Evolutionary conservation across 1,140 invertebrate species (phyloP), one percentile per base, ranked within the genome.

Genomic region (Drosophila eugracilis): DNA sequence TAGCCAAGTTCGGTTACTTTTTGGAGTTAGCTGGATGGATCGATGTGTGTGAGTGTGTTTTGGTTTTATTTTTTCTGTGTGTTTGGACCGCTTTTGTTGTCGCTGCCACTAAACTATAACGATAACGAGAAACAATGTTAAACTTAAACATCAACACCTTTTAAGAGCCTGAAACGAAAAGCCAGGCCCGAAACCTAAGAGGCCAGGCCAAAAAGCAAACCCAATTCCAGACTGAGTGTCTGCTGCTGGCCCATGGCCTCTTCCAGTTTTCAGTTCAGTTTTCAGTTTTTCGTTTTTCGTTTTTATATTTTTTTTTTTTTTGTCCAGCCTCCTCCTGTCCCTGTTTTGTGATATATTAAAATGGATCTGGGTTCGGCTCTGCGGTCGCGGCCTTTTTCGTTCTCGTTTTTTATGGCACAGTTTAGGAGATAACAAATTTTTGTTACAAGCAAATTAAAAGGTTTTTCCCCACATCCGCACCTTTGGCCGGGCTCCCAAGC

Each of bases 371-470:
- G 81, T 57, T 79, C 53, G 77, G 58, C 57, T 49, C 37, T 36
- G 75, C 41, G 44, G 65, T 55, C 73, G 67, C 45, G 42, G 74
- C 67, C 81, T 75, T 81, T 86, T 59, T 55, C 81, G 83, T 89
- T 86, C 83, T 88, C 74, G 81, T 90, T 89, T 90, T 90, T 90
- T 90, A 90, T 90, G 79, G 89, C 88, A 89, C 79, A 90, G 83
- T 90, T 89, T 90, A 90, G 85, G 83, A 90, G 88, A 90, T 90
- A 90, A 90, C 88, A 90, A 90, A 90, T 89, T 90, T 90, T 89
- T 90, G 72, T 85, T 90, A 90, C 88, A 90, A 90, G 88, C 79
- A 90, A 90, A 90, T 90, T 90, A 90, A 90, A 90, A 90, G 88
- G 88, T 90, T 90, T 90, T 90, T 86, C 26, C 63, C 65, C 65